Percentiles rank a stretch among this genome's conserved stretches.
Conservation (phyloP, 37 sponge, comb jelly and placozoan genomes). For the Geodia barretti region DNA sequence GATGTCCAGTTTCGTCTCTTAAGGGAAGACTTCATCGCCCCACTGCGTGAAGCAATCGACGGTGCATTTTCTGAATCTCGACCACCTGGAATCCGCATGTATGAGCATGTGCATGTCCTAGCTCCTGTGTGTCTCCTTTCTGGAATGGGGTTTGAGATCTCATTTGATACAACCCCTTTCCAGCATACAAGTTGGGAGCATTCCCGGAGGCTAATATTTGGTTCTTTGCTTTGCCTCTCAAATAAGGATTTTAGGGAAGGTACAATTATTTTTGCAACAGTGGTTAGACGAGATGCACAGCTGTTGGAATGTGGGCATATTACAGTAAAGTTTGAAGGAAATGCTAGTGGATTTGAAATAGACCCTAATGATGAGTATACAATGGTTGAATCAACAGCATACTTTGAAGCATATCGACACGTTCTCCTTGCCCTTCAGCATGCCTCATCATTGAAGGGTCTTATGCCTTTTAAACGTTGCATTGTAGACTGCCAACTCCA, state of each 20-base stretch:
- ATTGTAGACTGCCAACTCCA: slow-evolving; percentile 40
- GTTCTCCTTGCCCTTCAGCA: slow-evolving; percentile 48
- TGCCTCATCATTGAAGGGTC: slow-evolving; percentile 58
- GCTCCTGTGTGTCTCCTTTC: slow-evolving; percentile 24
- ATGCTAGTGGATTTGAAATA: slow-evolving; percentile 26
- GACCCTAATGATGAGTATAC: slow-evolving; percentile 38
- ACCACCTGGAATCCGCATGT: slow-evolving; percentile 61
- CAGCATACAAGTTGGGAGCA: slow-evolving; percentile 59
- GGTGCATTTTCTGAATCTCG: slow-evolving; percentile 21
- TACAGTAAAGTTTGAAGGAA: slow-evolving; percentile 45
- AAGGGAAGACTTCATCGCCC: slow-evolving; percentile 88
- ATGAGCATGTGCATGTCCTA: slow-evolving; percentile 51
- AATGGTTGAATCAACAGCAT: slow-evolving; percentile 85
- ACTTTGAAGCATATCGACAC: slow-evolving; percentile 88
- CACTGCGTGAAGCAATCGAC: slow-evolving; percentile 75
- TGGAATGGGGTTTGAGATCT: slow-evolving; percentile 56
- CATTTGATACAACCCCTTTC: slow-evolving; percentile 52
- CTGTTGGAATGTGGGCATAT: slow-evolving; percentile 53
- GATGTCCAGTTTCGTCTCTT: slow-evolving; percentile 86
- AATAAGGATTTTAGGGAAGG: slow-evolving; percentile 36
- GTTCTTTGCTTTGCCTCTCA: slow-evolving; percentile 83
- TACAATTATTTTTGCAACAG: slow-evolving; percentile 68
- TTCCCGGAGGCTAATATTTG: slow-evolving; percentile 73
- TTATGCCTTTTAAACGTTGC: slow-evolving; percentile 78
- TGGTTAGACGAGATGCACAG: slow-evolving; percentile 65